A percentile compares a stretch with the other conserved stretches of the same genome.
Evolutionary conservation across 2,113 vertebrate genomes (phyloP).

Genomic region (Notarius lentiginosus): DNA sequence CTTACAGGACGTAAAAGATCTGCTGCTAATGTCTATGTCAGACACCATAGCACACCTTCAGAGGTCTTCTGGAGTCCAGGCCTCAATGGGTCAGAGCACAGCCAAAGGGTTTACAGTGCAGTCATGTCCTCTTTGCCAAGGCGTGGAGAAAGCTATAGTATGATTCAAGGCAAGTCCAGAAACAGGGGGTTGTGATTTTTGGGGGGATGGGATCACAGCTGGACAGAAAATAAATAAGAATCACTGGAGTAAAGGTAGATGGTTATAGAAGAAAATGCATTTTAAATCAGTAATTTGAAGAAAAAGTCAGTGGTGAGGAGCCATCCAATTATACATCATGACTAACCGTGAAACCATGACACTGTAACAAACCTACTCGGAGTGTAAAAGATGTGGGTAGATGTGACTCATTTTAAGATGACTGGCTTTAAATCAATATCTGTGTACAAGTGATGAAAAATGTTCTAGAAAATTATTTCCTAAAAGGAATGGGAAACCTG

Average conservation of each 20-base stretch:
- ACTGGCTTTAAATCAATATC: neutral
- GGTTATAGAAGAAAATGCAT: neutral
- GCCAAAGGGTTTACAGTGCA: neutral
- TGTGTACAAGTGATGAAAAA: neutral
- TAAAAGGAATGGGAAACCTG: neutral
- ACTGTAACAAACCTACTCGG: neutral
- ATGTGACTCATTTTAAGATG: neutral
- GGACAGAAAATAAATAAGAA: neutral
- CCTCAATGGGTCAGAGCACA: no score
- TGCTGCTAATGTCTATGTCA: no score
- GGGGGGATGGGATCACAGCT: neutral
- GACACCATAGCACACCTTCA: no score
- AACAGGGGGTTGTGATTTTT: neutral
- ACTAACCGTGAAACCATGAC: neutral
- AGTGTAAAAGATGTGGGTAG: neutral
- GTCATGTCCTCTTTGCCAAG: neutral
- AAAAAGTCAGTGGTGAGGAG: neutral
- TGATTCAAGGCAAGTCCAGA: neutral
- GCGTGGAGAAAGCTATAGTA: neutral
- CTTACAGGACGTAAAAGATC: no score
- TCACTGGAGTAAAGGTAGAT: neutral
- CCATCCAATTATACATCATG: constrained; percentile 2
- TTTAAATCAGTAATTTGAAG: neutral
- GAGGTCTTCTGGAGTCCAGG: no score
- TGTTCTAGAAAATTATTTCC: neutral